Evolutionary conservation across 1,140 invertebrate species (phyloP), one percentile per base, ranked within the genome.

Genomic region (Drosophila sproati): DNA sequence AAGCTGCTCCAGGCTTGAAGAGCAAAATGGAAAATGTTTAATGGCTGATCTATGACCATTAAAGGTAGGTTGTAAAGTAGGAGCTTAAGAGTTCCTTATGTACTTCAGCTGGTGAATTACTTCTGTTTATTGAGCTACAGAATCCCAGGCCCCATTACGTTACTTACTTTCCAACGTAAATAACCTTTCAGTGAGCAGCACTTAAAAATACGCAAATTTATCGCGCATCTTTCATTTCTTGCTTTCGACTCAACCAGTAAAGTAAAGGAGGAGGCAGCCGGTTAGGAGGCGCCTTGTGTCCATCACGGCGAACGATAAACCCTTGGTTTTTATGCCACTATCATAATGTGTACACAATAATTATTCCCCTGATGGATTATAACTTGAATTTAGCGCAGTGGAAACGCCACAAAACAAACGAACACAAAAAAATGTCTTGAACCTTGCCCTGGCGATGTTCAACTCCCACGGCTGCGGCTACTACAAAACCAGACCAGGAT

Each of bases 281-380:
- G 35, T 10, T 3, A 10, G 6, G 34, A 31, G 41, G 5, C 37
- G 39, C 32, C 62, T 37, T 59, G 45, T 64, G 67, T 70, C 76
- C 83, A 75, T 82, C 67, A 67, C 70, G 66, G 41, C 78, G 74
- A 67, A 67, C 54, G 67, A 87, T 82, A 80, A 88, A 88, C 79
- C 73, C 77, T 77, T 75, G 76, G 67, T 75, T 78, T 59, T 79
- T 64, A 54, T 74, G 54, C 77, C 60, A 62, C 83, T 83, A 71
- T 89, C 82, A 83, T 89, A 88, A 88, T 88, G 81, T 88, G 85
- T 88, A 88, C 85, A 88, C 80, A 88, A 88, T 88, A 85, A 88
- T 88, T 88, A 89, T 89, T 85, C 85, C 85, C 85, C 78, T 74
- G 85, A 81, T 89, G 80, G 85, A 89, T 88, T 88, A 89, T 81